These are phyloP conservation scores for Grapholita molesta DNA, from an alignment of 1,140 invertebrate species.

Conservation along the genomic window DNA sequence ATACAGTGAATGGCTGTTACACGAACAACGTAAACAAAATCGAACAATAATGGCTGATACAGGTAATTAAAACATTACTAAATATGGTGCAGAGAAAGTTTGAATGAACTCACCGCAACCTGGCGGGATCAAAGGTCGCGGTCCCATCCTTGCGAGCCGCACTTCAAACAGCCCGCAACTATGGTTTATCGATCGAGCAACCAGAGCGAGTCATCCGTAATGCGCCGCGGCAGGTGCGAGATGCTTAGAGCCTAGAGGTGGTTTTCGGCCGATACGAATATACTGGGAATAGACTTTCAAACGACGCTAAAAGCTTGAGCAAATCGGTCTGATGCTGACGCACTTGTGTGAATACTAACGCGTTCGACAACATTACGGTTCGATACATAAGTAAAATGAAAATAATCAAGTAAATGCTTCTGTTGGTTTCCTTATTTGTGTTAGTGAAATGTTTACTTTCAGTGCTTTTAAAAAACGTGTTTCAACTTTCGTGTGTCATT, in stretches of 20 bases:
- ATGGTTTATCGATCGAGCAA: slow-evolving; percentile 13
- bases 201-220: slow-evolving; percentile 7
- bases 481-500: too few species aligned
- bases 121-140: slow-evolving; percentile 13
- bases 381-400: too few species aligned
- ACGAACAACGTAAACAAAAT: not conserved
- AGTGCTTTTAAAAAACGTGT: too few species aligned
- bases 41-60: not conserved
- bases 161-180: slow-evolving; percentile 8
- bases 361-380: too few species aligned
- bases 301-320: not conserved
- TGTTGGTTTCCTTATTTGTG: too few species aligned
- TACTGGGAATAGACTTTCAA: not conserved
- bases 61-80: not conserved
- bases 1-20: too few species aligned
- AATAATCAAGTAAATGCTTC: too few species aligned
- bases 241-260: too few species aligned
- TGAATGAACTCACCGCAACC: slow-evolving; percentile 9
- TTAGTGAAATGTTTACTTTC: too few species aligned
- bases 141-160: not conserved
- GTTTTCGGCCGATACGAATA: too few species aligned
- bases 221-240: slow-evolving; percentile 6
- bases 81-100: slow-evolving; percentile 4
- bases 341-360: too few species aligned
- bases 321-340: not conserved